Evolutionary conservation across 1,140 invertebrate species (phyloP).

Genomic region (Coelopa frigida): DNA sequence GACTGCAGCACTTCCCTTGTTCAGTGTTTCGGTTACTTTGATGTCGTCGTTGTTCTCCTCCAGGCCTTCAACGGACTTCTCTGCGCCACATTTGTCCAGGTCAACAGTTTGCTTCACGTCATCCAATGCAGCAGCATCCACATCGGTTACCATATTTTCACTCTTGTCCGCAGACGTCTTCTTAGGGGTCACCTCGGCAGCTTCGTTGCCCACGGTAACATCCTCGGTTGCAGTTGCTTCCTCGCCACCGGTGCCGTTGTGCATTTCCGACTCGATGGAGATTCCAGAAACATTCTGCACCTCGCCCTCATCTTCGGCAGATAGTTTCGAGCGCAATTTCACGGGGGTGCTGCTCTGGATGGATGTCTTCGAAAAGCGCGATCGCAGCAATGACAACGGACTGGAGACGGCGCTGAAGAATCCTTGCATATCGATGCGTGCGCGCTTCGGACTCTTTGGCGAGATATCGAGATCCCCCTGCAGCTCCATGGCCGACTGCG

Average conservation of each 20-base stretch:
- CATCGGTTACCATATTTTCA: too few relatives aligned
- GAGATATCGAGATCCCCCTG: slow-evolving; percentile 31
- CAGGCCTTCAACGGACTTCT: neutral
- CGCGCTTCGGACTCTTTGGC: slow-evolving; percentile 36
- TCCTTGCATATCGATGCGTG: slow-evolving; percentile 24
- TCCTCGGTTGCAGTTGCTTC: slow-evolving; percentile 18
- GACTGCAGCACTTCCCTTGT: neutral
- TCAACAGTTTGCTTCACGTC: slow-evolving; percentile 9
- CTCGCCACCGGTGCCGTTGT: slow-evolving; percentile 11
- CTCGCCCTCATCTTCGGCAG: slow-evolving; percentile 20
- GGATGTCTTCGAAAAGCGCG: slow-evolving; percentile 28
- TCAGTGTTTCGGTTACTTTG: slow-evolving; percentile 11
- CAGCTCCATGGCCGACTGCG: slow-evolving; percentile 29
- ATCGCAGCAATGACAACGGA: slow-evolving; percentile 30
- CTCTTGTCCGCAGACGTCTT: slow-evolving; percentile 18
- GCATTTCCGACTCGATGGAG: slow-evolving; percentile 24
- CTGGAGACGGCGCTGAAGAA: slow-evolving; percentile 32
- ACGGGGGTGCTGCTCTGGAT: slow-evolving; percentile 25
- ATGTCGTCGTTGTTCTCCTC: slow-evolving; percentile 7
- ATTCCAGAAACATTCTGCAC: slow-evolving; percentile 35
- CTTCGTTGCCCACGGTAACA: slow-evolving; percentile 24
- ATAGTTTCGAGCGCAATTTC: slow-evolving; percentile 18
- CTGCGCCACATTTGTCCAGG: slow-evolving; percentile 10
- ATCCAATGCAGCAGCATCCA: neutral
- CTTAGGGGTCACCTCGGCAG: slow-evolving; percentile 22